Evolutionary conservation across 1,140 invertebrate species (phyloP).

Genomic region (Trachymyrmex septentrionalis): DNA sequence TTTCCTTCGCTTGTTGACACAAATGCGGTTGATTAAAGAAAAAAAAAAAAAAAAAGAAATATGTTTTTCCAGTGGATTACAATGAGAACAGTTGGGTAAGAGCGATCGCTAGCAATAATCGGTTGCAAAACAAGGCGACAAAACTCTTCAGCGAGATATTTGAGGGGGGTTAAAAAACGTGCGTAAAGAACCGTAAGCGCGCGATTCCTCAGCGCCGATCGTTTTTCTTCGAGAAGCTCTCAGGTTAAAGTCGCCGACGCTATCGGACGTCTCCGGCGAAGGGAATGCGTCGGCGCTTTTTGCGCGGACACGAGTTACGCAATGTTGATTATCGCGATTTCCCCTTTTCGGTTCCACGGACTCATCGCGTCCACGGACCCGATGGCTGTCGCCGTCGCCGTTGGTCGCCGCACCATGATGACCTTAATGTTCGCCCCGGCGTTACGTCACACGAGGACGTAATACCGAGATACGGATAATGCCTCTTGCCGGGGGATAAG

Average conservation of each 20-base stretch:
- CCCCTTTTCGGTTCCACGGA: conserved; percentile 40
- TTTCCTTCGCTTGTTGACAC: neutral
- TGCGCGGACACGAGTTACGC: conserved; percentile 4
- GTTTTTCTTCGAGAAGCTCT: conserved; percentile 5
- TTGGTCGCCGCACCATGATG: conserved; percentile 31
- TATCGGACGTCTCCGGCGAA: conserved; percentile 21
- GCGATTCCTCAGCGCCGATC: neutral
- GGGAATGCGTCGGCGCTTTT: conserved; percentile 44
- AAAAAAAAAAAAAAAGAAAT: neutral
- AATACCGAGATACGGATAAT: conserved; percentile 30
- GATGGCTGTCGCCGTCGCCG: conserved; percentile 7
- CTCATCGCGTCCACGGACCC: conserved; percentile 14
- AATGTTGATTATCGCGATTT: conserved; percentile 56
- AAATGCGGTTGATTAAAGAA: conserved; percentile 6
- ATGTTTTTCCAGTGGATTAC: conserved; percentile 1
- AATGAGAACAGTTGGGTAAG: conserved; percentile 10
- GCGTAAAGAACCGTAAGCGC: neutral
- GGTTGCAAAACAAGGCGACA: conserved; percentile 2
- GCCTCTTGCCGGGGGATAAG: neutral
- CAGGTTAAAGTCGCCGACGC: neutral
- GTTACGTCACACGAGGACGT: conserved; percentile 65
- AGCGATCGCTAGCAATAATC: neutral
- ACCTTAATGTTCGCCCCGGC: conserved; percentile 64
- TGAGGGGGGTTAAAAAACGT: neutral
- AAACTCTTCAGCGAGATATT: neutral